Evolutionary conservation across 1,140 invertebrate genomes (phyloP).

Genomic region (Samia ricini): DNA sequence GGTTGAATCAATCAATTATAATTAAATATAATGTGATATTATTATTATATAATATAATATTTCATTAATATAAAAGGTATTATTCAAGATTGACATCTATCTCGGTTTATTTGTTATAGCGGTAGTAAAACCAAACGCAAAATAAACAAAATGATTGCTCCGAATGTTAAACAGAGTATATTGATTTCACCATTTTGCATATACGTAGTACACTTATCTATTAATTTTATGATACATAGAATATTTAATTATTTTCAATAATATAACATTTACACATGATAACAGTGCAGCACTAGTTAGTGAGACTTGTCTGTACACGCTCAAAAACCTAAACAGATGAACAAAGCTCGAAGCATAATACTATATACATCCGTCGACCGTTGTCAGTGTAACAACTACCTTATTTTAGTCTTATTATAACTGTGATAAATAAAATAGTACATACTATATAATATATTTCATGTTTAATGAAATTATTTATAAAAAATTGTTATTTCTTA

Average conservation of each 20-base stretch:
- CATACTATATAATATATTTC: neutral
- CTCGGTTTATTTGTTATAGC: no score
- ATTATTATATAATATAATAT: no score
- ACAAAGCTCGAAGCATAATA: neutral
- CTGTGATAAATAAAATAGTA: slow-evolving; percentile 2
- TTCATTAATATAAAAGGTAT: no score
- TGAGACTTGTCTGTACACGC: neutral
- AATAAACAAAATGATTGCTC: no score
- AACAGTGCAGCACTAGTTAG: neutral
- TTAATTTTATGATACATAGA: neutral
- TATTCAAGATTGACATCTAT: no score
- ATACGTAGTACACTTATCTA: neutral
- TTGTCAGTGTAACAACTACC: neutral
- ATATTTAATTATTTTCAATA: neutral
- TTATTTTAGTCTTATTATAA: slow-evolving; percentile 1
- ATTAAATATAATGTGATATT: no score
- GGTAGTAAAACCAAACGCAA: no score
- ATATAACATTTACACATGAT: neutral
- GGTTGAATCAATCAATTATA: no score
- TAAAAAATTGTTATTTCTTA: neutral
- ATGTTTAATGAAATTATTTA: neutral
- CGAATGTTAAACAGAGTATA: no score
- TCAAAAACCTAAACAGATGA: neutral
- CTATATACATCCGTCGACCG: neutral
- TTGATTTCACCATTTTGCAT: no score